phyloP scores from a whole-genome alignment of 2,113 vertebrate genomes.

The Bubo blakistoni region DNA sequence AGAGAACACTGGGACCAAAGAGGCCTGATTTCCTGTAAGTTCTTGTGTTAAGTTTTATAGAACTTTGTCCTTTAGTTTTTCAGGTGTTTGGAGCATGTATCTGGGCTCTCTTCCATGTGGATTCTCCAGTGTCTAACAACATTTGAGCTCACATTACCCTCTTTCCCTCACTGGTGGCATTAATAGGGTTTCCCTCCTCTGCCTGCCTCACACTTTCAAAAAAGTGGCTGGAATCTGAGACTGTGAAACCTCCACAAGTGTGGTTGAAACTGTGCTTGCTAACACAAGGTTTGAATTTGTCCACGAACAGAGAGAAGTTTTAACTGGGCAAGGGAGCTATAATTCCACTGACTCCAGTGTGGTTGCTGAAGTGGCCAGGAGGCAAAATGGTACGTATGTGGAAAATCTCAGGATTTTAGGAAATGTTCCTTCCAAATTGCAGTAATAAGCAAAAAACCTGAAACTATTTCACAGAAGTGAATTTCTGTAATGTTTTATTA shows the following conservation, averaged over 20 bases:
- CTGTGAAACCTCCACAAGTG: slow-evolving; percentile 28
- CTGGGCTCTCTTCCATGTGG: slow-evolving; percentile 35
- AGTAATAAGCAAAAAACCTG: background rate
- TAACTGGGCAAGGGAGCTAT: slow-evolving; percentile 16
- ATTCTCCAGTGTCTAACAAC: slow-evolving; percentile 60
- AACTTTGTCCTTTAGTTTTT: slow-evolving; percentile 40
- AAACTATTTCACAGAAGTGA: background rate
- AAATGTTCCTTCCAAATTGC: background rate
- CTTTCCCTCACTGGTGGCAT: slow-evolving; percentile 9
- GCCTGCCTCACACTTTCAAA: background rate
- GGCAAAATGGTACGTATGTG: background rate
- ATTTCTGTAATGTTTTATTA: background rate
- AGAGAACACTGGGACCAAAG: background rate
- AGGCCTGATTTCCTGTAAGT: slow-evolving; percentile 33
- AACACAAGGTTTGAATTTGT: slow-evolving; percentile 63
- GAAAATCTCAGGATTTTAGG: slow-evolving; percentile 29
- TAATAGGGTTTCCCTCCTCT: slow-evolving; percentile 40
- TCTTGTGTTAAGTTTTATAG: background rate
- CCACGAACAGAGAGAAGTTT: background rate
- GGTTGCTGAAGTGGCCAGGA: slow-evolving; percentile 33
- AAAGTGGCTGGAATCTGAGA: slow-evolving; percentile 38
- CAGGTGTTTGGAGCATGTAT: slow-evolving; percentile 44
- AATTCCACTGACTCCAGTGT: slow-evolving; percentile 35
- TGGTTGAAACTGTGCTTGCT: slow-evolving; percentile 21
- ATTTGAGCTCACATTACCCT: slow-evolving; percentile 35